Evolutionary conservation across 2,113 vertebrate species (phyloP).

Genomic region (Caretta caretta): DNA sequence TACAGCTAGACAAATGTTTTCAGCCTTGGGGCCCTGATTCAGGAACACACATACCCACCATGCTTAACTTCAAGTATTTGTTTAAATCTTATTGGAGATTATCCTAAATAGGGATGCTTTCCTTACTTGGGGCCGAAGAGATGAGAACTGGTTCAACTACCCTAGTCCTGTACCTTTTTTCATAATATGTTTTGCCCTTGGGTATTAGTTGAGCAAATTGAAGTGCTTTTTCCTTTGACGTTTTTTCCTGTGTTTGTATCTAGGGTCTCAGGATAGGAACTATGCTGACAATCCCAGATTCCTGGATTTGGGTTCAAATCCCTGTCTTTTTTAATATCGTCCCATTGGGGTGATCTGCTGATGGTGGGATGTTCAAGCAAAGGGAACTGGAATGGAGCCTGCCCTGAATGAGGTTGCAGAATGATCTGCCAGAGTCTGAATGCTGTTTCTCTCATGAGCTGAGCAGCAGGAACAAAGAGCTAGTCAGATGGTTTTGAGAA

Average conservation of each 20-base stretch:
- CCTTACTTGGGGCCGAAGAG: background rate
- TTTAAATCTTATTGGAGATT: background rate
- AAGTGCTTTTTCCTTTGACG: background rate
- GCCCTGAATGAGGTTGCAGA: background rate
- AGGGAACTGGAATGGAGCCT: background rate
- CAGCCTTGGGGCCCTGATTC: background rate
- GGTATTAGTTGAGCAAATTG: fast-evolving
- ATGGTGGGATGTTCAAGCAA: background rate
- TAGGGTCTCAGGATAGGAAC: background rate
- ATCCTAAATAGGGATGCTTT: background rate
- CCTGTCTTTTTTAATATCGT: background rate
- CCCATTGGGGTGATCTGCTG: background rate
- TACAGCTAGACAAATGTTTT: background rate
- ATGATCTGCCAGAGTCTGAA: background rate
- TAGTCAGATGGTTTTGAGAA: background rate
- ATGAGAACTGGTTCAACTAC: background rate
- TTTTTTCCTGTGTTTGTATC: background rate
- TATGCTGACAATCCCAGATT: background rate
- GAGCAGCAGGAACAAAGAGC: background rate
- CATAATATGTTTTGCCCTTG: background rate
- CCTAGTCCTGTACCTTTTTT: background rate
- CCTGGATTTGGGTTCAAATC: background rate
- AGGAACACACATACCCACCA: background rate
- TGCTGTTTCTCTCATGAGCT: background rate
- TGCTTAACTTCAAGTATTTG: background rate